phyloP scores from a whole-genome alignment of 2,113 vertebrate species.

The Plotosus lineatus region DNA sequence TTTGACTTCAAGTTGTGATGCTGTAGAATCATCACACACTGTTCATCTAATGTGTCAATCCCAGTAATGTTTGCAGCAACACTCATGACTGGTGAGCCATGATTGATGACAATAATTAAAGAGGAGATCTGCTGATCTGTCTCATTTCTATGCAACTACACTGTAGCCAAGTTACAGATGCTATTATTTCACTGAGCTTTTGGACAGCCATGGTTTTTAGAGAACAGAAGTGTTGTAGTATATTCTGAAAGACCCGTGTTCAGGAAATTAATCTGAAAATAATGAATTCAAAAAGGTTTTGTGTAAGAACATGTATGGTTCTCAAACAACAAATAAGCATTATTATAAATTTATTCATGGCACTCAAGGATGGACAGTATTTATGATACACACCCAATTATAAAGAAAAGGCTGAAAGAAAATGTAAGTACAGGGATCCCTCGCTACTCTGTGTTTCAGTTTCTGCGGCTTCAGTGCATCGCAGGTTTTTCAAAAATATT shows the following conservation, averaged over 20 bases:
- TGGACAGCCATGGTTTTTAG: neutral
- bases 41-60: no score
- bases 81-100: neutral
- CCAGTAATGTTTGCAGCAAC: neutral
- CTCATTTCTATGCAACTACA: neutral
- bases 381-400: no score
- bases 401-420: no score
- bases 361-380: no score
- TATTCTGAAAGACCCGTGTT: neutral
- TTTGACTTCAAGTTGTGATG: neutral
- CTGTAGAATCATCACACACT: neutral
- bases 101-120: slow-evolving; percentile 13
- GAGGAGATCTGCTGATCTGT: neutral
- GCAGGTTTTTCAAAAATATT: no score
- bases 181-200: neutral
- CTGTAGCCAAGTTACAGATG: neutral
- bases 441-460: no score
- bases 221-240: neutral
- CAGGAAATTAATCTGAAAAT: neutral
- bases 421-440: no score
- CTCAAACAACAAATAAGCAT: neutral
- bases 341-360: neutral
- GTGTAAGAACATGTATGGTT: neutral
- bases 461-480: no score
- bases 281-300: no score